Evolutionary conservation across 2,888 invertebrate genomes (phyloP), one percentile per base, ranked within the genome.

Genomic region (Lepidochrysops patricia): DNA sequence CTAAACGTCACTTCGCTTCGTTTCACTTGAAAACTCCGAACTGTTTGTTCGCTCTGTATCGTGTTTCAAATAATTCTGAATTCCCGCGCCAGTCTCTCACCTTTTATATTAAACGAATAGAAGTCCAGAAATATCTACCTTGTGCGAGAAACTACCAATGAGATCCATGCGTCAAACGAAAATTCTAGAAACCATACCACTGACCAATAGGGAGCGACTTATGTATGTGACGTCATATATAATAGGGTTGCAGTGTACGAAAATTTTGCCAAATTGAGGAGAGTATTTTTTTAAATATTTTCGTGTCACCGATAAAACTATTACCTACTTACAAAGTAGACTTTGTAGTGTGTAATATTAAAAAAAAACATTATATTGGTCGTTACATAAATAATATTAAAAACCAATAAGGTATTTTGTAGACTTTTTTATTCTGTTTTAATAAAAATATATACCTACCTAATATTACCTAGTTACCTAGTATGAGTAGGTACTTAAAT

Each of bases 41-140:
- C 68, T 72, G 68, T 63, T 65, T 66, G 77, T 77, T 68, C 72
- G 64, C 63, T 68, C 75, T 60, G 71, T 75, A 68, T 80, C 69
- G 78, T 69, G 73, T 80, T 83, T 84, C 75, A 76, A 85, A 80
- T 74, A 64, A 73, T 70, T 72, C 71, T 84, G 82, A 67, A 3
- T 73, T 82, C 73, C 72, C 77, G 80, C 80, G 77, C 73, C 63
- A 57, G 62, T 62, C n/a, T 4, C 29, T 57, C 57, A 60, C 71
- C 68, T 76, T 84, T 71, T 80, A 83, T 79, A 79, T 64, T 65
- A 37, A 68, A 70, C 77, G 69, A 79, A 79, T 79, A 54, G 58
- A 34, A 61, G 64, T 74, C 77, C 67, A 75, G 82, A 79, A 72
- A 54, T 71, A 52, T 82, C 83, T 67, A 74, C 63, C 2, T 2